phyloP scores from a whole-genome alignment of 2,888 invertebrate species.

The Harpalus rufipes region DNA sequence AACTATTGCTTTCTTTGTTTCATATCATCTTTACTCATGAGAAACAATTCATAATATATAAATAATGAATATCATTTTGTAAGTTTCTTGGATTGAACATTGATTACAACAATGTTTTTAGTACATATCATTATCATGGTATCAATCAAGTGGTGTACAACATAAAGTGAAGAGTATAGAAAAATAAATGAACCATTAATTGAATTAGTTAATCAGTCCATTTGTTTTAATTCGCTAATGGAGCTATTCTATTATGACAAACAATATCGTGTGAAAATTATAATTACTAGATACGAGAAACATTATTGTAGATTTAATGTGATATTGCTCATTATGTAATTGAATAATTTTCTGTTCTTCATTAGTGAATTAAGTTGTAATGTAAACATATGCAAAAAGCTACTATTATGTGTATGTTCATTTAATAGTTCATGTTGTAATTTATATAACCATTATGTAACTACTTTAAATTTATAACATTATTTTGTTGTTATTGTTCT shows the following conservation, averaged over 20 bases:
- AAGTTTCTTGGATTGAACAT: constrained; percentile 4
- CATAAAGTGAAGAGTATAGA: neutral
- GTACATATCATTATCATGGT: neutral
- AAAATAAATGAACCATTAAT: constrained; percentile 7
- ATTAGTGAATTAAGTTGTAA: constrained; percentile 38
- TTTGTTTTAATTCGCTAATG: constrained; percentile 20
- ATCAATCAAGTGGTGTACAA: neutral
- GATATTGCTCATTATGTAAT: constrained; percentile 36
- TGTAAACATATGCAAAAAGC: constrained; percentile 14
- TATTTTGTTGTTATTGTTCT: constrained; percentile 39
- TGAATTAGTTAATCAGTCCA: neutral
- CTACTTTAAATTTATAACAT: neutral
- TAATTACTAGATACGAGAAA: constrained; percentile 39
- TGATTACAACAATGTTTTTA: constrained; percentile 13
- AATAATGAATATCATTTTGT: neutral
- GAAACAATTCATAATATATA: neutral
- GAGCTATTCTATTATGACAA: constrained; percentile 27
- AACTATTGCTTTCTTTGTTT: neutral
- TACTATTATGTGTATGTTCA: constrained; percentile 35
- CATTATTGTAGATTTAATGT: constrained; percentile 37
- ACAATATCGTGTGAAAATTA: constrained; percentile 37
- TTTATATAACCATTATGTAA: neutral
- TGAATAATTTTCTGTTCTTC: constrained; percentile 18
- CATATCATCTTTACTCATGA: neutral
- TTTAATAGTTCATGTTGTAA: constrained; percentile 27